These are phyloP conservation scores for Melanotaenia boesemani DNA, from an alignment of 2,797 vertebrate genomes.

Conservation along the genomic window DNA sequence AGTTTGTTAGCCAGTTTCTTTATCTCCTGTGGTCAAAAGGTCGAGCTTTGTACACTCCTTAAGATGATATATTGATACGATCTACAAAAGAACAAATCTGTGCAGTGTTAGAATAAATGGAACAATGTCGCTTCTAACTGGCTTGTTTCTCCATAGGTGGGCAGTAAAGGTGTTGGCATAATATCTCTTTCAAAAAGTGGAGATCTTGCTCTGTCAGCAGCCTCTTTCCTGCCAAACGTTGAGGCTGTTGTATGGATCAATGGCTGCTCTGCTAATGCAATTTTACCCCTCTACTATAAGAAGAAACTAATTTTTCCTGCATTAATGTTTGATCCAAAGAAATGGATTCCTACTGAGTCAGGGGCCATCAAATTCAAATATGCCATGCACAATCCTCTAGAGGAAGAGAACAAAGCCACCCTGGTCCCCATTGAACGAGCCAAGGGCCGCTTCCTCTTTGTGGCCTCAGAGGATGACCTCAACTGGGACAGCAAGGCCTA, in stretches of 20 bases:
- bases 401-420: conserved; percentile 66
- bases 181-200: conserved; percentile 83
- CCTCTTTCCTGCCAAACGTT: conserved; percentile 77
- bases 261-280: conserved; percentile 78
- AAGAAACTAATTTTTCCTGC: conserved; percentile 64
- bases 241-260: conserved; percentile 84
- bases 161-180: conserved; percentile 77
- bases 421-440: conserved; percentile 86
- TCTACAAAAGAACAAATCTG: background rate
- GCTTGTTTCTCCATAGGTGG: conserved; percentile 63
- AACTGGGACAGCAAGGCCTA: conserved; percentile 82
- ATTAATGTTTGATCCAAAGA: conserved; percentile 21
- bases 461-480: conserved; percentile 85
- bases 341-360: conserved; percentile 11
- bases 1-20: too few species aligned
- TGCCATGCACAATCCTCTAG: conserved; percentile 23
- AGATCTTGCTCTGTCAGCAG: conserved; percentile 82
- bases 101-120: too few species aligned
- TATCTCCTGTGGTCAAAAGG: too few species aligned
- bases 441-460: conserved; percentile 82
- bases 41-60: background rate
- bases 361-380: conserved; percentile 14
- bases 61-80: too few species aligned
- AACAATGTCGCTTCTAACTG: background rate
- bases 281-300: conserved; percentile 71